These are phyloP conservation scores for Pachypeltis micranthus DNA, from an alignment of 1,140 invertebrate genomes.

Conservation along the genomic window DNA sequence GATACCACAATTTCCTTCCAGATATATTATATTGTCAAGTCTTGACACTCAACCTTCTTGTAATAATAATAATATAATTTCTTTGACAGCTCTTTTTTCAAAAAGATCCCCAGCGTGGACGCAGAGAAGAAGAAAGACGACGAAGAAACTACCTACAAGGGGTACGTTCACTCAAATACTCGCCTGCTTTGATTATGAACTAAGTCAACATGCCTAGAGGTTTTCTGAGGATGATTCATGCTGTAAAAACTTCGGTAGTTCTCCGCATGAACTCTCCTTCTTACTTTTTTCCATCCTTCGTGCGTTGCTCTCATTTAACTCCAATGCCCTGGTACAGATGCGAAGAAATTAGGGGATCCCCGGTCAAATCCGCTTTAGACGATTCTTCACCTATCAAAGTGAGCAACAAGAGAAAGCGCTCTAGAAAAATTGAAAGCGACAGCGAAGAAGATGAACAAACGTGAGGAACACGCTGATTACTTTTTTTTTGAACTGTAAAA, in stretches of 20 bases:
- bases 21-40: background rate
- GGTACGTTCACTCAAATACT: background rate
- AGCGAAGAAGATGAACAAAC: conserved; percentile 18
- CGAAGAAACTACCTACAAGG: background rate
- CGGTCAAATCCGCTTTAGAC: background rate
- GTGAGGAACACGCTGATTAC: too few species aligned
- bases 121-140: background rate
- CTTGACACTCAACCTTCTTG: background rate
- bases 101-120: background rate
- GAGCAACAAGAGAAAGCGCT: conserved; percentile 12
- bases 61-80: background rate
- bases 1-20: background rate
- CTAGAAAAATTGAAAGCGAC: conserved; percentile 13
- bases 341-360: background rate
- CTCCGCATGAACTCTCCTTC: background rate
- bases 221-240: background rate
- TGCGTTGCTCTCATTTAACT: conserved; percentile 2
- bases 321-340: conserved; percentile 9
- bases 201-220: background rate
- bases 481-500: background rate
- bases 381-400: conserved; percentile 2
- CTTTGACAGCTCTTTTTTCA: conserved; percentile 1
- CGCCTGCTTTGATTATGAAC: background rate
- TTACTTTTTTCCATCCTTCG: background rate
- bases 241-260: background rate